Base-by-base conservation (phyloP, 2,888 invertebrate species). In the Spialia ferax region DNA sequence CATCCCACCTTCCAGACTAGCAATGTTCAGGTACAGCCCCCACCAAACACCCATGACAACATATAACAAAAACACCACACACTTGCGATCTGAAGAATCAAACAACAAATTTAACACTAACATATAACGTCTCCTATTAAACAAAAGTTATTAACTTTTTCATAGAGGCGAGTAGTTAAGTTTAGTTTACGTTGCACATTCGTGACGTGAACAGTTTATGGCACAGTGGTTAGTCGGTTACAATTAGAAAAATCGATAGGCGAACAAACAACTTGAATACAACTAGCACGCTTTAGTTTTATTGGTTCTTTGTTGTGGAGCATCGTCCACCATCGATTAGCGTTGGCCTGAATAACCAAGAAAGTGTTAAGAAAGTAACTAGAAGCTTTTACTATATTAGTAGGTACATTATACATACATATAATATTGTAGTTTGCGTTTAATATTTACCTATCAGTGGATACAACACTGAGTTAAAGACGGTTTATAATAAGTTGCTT, bases 241-340 rank as follows among this genome's bases (percentile, higher is more conserved):
- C 81, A 81, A 82, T 81, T 82, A 82, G 77, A 79, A 80, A 79
- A 83, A 87, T 86, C 86, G 87, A 88, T 88, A 77, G 78, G 71
- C 78, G 75, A 83, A 83, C 85, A 80, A 82, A 82, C 76, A 80
- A 72, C 71, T 74, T 73, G 75, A 81, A 45, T 45, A 45, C 18
- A 77, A 77, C 72, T 73, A 74, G 71, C 50, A 52, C 78, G 77
- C 79, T 83, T 88, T 84, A 83, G 80, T 87, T 88, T 87, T 88
- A 91, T 80, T 59, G 59, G 50, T 38, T 61, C 54, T 54, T 52
- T 54, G 69, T 71, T 76, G 82, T 80, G 77, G 79, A 87, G 86
- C 79, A 85, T 84, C 78, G 81, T 79, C 79, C 83, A 78, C 60
- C 32, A 50, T 62, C 61, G 61, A 61, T 22, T 50, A 18, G 18